Evolutionary conservation across 2,113 vertebrate genomes (phyloP).

Genomic region (Gracilinanus agilis): DNA sequence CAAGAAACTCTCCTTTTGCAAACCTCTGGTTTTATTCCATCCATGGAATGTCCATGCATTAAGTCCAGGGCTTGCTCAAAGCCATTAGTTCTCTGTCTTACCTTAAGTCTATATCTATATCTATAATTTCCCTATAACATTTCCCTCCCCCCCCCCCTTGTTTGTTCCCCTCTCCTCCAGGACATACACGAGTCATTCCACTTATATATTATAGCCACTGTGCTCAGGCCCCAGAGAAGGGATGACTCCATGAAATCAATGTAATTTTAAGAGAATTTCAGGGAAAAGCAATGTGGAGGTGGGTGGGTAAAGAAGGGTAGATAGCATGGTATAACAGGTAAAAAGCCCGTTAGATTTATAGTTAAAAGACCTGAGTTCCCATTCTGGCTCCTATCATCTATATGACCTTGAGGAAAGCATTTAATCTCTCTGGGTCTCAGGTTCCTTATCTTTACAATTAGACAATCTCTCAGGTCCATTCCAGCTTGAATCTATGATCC

Average conservation of each 20-base stretch:
- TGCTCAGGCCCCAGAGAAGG: background rate
- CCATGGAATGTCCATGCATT: too few relatives aligned
- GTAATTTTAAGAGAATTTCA: slow-evolving; percentile 21
- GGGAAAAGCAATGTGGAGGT: background rate
- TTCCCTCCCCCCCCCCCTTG: background rate
- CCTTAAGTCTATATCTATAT: too few relatives aligned
- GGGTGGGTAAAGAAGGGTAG: background rate
- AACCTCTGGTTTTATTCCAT: too few relatives aligned
- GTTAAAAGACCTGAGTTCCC: background rate
- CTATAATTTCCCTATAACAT: too few relatives aligned
- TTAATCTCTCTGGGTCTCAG: background rate
- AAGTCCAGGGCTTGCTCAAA: too few relatives aligned
- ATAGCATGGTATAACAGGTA: background rate
- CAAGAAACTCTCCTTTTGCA: too few relatives aligned
- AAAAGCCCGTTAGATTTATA: background rate
- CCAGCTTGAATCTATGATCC: background rate
- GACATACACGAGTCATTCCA: background rate
- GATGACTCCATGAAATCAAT: background rate
- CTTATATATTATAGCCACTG: background rate
- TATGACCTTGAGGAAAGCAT: background rate
- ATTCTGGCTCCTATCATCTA: background rate
- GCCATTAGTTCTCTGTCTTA: too few relatives aligned
- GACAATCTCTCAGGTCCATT: background rate
- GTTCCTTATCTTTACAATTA: background rate
- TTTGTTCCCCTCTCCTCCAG: background rate